Evolutionary conservation across 2,888 invertebrate species (phyloP).

Genomic region (Anagyrus pseudococci): DNA sequence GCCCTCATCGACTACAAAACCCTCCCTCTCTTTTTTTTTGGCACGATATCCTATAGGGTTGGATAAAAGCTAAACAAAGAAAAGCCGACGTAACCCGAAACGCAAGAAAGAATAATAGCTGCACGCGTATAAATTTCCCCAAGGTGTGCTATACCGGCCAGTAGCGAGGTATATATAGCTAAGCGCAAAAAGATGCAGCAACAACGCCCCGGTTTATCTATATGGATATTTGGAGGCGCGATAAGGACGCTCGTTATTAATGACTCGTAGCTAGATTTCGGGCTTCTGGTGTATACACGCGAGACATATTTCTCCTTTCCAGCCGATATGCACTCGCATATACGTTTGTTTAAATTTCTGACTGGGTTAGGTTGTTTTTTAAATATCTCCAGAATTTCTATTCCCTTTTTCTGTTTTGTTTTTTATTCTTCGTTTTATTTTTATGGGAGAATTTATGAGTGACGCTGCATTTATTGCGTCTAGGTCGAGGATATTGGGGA

Average conservation of each 20-base stretch:
- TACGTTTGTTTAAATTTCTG: not conserved
- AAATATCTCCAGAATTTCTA: no score
- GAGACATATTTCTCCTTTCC: not conserved
- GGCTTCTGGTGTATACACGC: not conserved
- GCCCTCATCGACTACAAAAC: no score
- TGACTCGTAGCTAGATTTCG: not conserved
- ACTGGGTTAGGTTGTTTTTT: not conserved
- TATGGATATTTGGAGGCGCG: no score
- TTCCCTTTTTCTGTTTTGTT: not conserved
- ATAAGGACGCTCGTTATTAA: not conserved
- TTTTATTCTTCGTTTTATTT: not conserved
- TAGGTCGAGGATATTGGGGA: not conserved
- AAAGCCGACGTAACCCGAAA: no score
- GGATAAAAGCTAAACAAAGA: no score
- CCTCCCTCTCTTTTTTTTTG: not conserved
- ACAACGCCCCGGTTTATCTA: no score
- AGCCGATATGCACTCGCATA: not conserved
- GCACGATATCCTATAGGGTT: not conserved
- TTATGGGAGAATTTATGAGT: conserved; percentile 8
- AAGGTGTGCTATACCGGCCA: no score
- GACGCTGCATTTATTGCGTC: not conserved
- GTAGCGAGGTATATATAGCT: no score
- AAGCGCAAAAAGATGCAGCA: no score
- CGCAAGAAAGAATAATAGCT: not conserved
- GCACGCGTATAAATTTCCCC: no score